Conservation (phyloP, 2,113 vertebrate genomes). For the Rhombomys opimus region DNA sequence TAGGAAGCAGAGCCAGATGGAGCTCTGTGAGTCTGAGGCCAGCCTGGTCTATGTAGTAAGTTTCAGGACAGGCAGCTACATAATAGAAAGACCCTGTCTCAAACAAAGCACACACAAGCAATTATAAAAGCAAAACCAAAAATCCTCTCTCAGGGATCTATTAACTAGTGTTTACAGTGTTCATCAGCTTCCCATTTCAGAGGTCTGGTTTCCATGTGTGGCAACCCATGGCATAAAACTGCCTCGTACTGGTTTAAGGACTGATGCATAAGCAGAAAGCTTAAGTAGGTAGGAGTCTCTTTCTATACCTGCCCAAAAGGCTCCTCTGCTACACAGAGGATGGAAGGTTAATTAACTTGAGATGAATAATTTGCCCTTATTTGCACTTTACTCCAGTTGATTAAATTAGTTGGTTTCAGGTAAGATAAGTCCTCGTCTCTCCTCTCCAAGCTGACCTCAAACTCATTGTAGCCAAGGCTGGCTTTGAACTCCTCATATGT, state of each 20-base stretch:
- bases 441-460: background rate
- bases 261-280: background rate
- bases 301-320: background rate
- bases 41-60: background rate
- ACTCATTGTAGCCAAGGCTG: background rate
- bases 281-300: background rate
- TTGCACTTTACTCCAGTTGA: background rate
- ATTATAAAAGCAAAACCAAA: background rate
- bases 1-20: background rate
- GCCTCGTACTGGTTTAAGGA: background rate
- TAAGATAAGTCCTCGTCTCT: background rate
- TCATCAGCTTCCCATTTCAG: background rate
- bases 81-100: background rate
- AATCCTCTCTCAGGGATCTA: background rate
- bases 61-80: too few relatives aligned
- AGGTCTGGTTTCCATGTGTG: background rate
- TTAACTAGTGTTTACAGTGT: background rate
- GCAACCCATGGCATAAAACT: background rate
- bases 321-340: background rate
- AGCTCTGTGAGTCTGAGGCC: background rate
- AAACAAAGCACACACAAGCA: background rate
- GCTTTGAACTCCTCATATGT: background rate
- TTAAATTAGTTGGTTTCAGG: background rate
- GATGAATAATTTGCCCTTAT: background rate
- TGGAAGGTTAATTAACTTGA: background rate